A percentile compares a stretch with the other conserved stretches of the same genome.
phyloP scores from a whole-genome alignment of 1,140 invertebrate species.

The Hypsibius dujardini region DNA sequence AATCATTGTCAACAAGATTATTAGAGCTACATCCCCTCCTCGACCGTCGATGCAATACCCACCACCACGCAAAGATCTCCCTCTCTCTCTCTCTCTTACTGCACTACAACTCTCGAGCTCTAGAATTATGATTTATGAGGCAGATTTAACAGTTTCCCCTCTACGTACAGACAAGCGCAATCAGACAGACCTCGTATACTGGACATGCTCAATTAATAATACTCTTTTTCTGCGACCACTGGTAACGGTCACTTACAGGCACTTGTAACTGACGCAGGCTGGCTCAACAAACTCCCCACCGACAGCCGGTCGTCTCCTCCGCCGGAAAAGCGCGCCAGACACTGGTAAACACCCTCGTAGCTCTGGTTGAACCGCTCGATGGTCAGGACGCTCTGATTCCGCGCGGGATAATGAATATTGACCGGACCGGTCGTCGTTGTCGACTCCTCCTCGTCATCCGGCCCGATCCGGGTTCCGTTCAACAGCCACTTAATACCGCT shows the following conservation, averaged over 20 bases:
- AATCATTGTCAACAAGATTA: too few relatives aligned
- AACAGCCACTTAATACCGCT: conserved; percentile 15
- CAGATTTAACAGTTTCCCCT: too few relatives aligned
- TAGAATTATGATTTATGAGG: too few relatives aligned
- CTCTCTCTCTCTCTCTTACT: too few relatives aligned
- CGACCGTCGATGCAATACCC: too few relatives aligned
- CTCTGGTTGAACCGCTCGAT: background rate
- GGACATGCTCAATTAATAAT: too few relatives aligned
- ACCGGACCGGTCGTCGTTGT: background rate
- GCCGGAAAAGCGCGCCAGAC: background rate
- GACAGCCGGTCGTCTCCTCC: background rate
- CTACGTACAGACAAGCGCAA: too few relatives aligned
- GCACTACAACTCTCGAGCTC: too few relatives aligned
- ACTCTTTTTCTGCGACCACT: too few relatives aligned
- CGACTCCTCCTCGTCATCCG: background rate
- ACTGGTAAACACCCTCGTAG: conserved; percentile 16
- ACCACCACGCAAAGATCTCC: too few relatives aligned
- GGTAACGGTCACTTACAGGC: conserved; percentile 8
- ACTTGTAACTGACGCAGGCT: background rate
- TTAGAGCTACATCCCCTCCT: too few relatives aligned
- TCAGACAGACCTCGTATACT: too few relatives aligned
- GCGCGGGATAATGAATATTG: background rate
- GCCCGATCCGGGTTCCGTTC: conserved; percentile 11
- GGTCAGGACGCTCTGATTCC: background rate
- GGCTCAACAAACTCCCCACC: background rate